Conservation (phyloP, 1,140 invertebrate species). For the Ceratina calcarata region DNA sequence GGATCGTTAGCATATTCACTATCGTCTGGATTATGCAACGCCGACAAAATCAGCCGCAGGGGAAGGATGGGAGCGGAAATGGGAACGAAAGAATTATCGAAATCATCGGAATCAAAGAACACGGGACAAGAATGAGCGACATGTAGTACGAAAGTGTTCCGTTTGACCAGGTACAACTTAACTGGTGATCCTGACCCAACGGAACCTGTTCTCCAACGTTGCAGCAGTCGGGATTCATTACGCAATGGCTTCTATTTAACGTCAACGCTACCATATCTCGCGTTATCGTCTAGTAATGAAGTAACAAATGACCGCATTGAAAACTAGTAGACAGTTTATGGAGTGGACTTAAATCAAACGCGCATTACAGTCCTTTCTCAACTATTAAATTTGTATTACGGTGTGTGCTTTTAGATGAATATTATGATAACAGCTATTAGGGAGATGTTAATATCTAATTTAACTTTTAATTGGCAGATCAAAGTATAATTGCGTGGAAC, state of each 20-base stretch:
- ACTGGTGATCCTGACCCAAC: conserved; percentile 22
- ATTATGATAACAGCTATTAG: too few relatives aligned
- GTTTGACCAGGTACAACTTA: conserved; percentile 37
- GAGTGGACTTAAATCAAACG: background rate
- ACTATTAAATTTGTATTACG: background rate
- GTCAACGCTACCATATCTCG: background rate
- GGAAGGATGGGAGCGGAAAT: background rate
- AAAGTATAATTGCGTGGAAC: too few relatives aligned
- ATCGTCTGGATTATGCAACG: conserved; percentile 54
- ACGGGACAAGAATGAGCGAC: conserved; percentile 28
- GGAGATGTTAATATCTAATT: too few relatives aligned
- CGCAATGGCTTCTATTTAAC: conserved; percentile 6
- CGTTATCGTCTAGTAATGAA: background rate
- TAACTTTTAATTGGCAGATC: too few relatives aligned
- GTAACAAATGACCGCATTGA: background rate
- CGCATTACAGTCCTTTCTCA: background rate
- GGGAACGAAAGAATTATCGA: conserved; percentile 33
- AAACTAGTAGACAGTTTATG: background rate
- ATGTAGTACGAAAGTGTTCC: conserved; percentile 34
- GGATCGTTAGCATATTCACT: conserved; percentile 54
- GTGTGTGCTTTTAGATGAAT: background rate
- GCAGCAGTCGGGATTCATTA: conserved; percentile 1
- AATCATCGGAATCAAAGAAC: conserved; percentile 43
- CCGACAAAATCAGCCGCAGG: background rate
- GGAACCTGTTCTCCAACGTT: conserved; percentile 21